Base-by-base conservation (phyloP, 2,113 vertebrate genomes). In the Malurus cyaneus region DNA sequence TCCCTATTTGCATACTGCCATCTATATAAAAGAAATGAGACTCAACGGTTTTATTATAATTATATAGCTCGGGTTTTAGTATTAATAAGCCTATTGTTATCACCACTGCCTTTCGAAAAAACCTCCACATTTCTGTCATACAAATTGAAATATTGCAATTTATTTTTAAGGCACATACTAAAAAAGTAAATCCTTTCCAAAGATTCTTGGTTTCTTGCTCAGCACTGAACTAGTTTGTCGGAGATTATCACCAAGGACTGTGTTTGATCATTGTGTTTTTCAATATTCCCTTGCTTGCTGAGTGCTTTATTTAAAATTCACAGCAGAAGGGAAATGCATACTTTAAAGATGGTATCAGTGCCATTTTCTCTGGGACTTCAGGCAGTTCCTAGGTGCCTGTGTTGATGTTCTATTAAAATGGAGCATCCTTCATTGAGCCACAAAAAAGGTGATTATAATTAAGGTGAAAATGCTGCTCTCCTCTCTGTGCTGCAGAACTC, bases 1-100 rank as follows among this genome's bases (percentile, higher is more conserved):
- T 94, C 88, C 69, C 59, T 29, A 49, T 86, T 84, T 93, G 71
- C 57, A 90, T 86, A 61, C 91, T 87, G 87, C 77, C 94, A 89
- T 47, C 39, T 42, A 44, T 18, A 92, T 60, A 89, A 97, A 95
- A 92, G 85, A 93, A 96, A 89, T 72, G 85, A 95, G 64, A 88
- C 59, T 56, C 59, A 86, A 65, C 2, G 31, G 84, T 93, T 97
- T 94, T 96, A 96, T 96, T 93, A 93, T 97, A 97, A 97, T 97
- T 97, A 97, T 85, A 94, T 89, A 93, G 84, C 84, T 92, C 0
- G 2, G 21, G 1, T 82, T 96, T 96, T 95, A 83, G 92, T 92
- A 94, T 93, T 97, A 96, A 97, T 97, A 96, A 96, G 76, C n/a
- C 92, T 88, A 96, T 95, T 97, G 94, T 97, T 96, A 96, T 86